Conservation (phyloP, 2,797 vertebrate genomes). For the Aplochiton taeniatus region DNA sequence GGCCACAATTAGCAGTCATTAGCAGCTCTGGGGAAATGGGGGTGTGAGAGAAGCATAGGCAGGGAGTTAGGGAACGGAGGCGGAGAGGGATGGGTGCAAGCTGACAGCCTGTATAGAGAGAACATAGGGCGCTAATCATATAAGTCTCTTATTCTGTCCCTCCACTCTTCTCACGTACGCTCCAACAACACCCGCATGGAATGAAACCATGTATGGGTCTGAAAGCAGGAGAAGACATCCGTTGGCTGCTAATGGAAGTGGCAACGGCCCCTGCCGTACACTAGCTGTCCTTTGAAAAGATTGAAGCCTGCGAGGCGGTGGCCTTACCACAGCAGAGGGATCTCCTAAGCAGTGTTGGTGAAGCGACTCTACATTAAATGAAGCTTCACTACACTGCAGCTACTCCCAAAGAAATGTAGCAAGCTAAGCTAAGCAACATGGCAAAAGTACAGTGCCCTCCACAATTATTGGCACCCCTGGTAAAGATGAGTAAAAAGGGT, state of each 20-base stretch:
- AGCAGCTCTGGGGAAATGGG: slow-evolving; percentile 55
- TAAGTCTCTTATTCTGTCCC: slow-evolving; percentile 33
- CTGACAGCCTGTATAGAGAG: slow-evolving; percentile 34
- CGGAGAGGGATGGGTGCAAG: slow-evolving; percentile 21
- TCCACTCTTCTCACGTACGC: slow-evolving; percentile 15
- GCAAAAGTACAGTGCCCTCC: too few relatives aligned
- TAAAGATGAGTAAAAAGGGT: too few relatives aligned
- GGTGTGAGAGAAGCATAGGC: background rate
- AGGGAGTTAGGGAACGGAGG: background rate
- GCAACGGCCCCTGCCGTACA: background rate
- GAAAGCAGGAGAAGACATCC: too few relatives aligned
- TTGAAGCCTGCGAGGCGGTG: slow-evolving; percentile 47
- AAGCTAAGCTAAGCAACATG: too few relatives aligned
- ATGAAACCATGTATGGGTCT: background rate
- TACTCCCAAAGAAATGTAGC: too few relatives aligned
- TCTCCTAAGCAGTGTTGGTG: too few relatives aligned
- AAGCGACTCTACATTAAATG: too few relatives aligned
- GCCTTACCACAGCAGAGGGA: slow-evolving; percentile 56
- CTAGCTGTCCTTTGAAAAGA: slow-evolving; percentile 47
- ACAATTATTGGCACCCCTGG: too few relatives aligned
- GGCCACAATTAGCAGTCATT: slow-evolving; percentile 74
- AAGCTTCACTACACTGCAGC: too few relatives aligned
- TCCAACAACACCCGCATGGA: background rate
- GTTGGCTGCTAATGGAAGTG: too few relatives aligned
- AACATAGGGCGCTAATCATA: slow-evolving; percentile 45